phyloP scores from a whole-genome alignment of 1,140 invertebrate genomes.

The Pteromalus puparum region DNA sequence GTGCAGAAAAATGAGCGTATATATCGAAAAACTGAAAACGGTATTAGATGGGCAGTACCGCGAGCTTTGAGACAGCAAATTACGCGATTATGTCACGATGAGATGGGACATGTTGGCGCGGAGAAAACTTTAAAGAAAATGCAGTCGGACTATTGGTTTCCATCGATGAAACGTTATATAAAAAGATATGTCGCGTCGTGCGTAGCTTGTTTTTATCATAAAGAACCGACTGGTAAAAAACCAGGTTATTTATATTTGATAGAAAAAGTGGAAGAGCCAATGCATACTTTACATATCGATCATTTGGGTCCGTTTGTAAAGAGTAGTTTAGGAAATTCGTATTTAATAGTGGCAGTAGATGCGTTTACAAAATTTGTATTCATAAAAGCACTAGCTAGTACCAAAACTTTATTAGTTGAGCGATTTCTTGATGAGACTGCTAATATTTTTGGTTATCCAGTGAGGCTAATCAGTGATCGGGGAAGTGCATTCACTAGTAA shows the following conservation, averaged over 20 bases:
- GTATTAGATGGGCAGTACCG: too few species aligned
- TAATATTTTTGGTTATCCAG: neutral
- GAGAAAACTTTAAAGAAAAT: too few species aligned
- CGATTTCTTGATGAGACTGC: slow-evolving; percentile 5
- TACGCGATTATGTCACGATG: too few species aligned
- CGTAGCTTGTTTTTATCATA: slow-evolving; percentile 58
- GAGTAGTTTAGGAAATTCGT: slow-evolving; percentile 50
- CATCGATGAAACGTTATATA: slow-evolving; percentile 54
- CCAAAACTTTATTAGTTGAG: neutral
- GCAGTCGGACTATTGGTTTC: too few species aligned
- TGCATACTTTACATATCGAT: slow-evolving; percentile 65
- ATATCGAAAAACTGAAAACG: too few species aligned
- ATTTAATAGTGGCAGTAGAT: slow-evolving; percentile 54
- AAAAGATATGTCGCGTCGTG: slow-evolving; percentile 58
- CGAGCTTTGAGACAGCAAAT: too few species aligned
- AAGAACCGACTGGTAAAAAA: slow-evolving; percentile 57
- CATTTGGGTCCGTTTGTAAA: slow-evolving; percentile 61
- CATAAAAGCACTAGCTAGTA: neutral
- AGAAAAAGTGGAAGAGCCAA: slow-evolving; percentile 56
- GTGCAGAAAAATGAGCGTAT: too few species aligned
- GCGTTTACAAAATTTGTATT: slow-evolving; percentile 1
- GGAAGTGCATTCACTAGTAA: neutral
- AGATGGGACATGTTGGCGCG: too few species aligned
- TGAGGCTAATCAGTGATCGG: neutral
- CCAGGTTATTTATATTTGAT: slow-evolving; percentile 10